Percentiles rank a stretch among this genome's conserved stretches.
Evolutionary conservation across 2,888 invertebrate species (phyloP).

Genomic region (Caenorhabditis sp.): DNA sequence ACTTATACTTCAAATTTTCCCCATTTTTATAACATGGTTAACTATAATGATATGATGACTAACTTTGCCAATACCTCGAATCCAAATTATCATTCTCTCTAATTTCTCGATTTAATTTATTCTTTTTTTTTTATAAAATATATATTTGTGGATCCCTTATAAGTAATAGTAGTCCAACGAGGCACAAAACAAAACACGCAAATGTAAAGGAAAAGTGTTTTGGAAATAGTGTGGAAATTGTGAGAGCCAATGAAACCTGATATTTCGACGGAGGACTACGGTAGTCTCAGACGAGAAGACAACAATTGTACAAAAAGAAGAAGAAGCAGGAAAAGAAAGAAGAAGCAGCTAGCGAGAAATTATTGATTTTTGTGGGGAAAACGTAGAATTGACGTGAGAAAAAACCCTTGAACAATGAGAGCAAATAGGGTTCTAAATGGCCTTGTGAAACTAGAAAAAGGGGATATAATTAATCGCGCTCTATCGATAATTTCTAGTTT

Average conservation of each 20-base stretch:
- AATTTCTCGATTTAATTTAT: slow-evolving; percentile 1
- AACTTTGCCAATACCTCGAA: neutral
- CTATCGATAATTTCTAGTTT: too few species aligned
- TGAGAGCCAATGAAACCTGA: neutral
- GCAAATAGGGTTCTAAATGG: too few species aligned
- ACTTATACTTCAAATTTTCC: slow-evolving; percentile 11
- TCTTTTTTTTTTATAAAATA: neutral
- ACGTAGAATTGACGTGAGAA: too few species aligned
- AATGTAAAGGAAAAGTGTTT: too few species aligned
- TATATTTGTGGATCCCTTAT: neutral
- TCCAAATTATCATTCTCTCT: slow-evolving; percentile 27
- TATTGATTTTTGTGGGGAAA: neutral
- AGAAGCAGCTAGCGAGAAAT: too few species aligned
- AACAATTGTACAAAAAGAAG: neutral
- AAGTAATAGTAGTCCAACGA: neutral
- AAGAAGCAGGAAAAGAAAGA: too few species aligned
- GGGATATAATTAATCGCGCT: too few species aligned
- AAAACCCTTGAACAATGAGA: too few species aligned
- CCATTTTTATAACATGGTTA: slow-evolving; percentile 22
- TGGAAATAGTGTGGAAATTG: neutral
- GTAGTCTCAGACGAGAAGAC: neutral
- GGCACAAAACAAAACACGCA: neutral
- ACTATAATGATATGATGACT: slow-evolving; percentile 40
- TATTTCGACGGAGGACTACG: neutral
- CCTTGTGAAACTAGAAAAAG: too few species aligned